phyloP scores from a whole-genome alignment of 2,113 vertebrate genomes.

The Hippocampus guttulatus region DNA sequence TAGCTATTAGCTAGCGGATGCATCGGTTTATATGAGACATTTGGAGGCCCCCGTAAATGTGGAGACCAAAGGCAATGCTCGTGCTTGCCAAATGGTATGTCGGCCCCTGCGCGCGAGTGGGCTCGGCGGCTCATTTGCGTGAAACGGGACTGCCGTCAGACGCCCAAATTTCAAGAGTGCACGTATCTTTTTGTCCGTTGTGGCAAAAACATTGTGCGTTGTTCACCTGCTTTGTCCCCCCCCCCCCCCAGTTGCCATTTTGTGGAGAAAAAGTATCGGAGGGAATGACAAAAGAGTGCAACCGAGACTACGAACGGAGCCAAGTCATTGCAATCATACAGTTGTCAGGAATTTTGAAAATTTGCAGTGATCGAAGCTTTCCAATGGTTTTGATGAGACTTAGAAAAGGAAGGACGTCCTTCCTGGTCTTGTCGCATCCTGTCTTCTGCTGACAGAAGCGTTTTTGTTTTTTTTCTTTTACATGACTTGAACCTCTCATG shows the following conservation, averaged over 20 bases:
- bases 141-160: neutral
- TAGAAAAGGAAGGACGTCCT: slow-evolving; percentile 59
- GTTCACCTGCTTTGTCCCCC: too few species aligned
- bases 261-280: neutral
- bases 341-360: neutral
- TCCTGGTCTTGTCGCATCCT: slow-evolving; percentile 62
- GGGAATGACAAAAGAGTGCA: neutral
- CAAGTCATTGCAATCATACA: neutral
- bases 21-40: too few species aligned
- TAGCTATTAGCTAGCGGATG: too few species aligned
- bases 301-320: neutral
- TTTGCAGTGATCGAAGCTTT: neutral
- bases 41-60: too few species aligned
- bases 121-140: neutral
- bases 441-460: slow-evolving; percentile 63
- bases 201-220: too few species aligned
- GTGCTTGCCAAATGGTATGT: neutral
- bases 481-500: slow-evolving; percentile 4
- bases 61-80: neutral
- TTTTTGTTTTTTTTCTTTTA: slow-evolving; percentile 19
- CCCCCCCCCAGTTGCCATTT: too few species aligned
- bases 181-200: neutral
- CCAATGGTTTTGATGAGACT: slow-evolving; percentile 5
- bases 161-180: too few species aligned
- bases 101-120: too few species aligned